Base-by-base conservation (phyloP, 2,888 invertebrate genomes). In the Amorpha juglandis region DNA sequence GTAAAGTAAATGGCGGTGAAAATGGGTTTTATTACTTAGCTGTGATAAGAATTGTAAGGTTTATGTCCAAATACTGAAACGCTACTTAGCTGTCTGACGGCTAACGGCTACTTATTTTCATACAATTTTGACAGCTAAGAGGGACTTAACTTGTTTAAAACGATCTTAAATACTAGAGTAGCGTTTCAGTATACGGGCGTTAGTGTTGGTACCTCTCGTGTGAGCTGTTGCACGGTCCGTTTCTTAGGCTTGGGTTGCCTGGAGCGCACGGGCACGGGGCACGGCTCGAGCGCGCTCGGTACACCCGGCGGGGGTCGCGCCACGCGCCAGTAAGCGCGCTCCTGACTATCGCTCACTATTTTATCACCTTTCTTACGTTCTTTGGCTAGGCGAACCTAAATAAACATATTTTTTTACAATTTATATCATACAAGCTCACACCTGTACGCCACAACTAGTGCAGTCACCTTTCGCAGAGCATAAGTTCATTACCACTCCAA, bases 271-370 rank as follows among this genome's bases (percentile, higher is more conserved):
- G 97, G 97, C 75, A 98, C 96, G 48, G 98, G 98, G 81, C 97
- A 96, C 68, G 96, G 96, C 89, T 98, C 98, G 73, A 98, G 94
- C 72, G 97, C 96, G 81, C 96, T 96, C 72, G 96, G 95, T 86
- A 96, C 96, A 67, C 98, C 98, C 21, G 98, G 98, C 67, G 98
- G 98, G 65, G 99, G 99, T 78, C 98, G 95, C 83, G 98, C 97
- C 67, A 99, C 97, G 73, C 98, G 95, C 99, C 99, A 99, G 92
- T 98, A 99, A 64, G 99, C 99, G 74, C 98, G 95, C 89, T 99
- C 99, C 80, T 99, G 99, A 73, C 98, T 98, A 89, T 99, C 99
- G 74, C 97, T 96, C 70, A 99, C 98, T 79, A 98, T 96, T 93
- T 99, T 99, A 85, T 99, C 99, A 42, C 97, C 97, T 86, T 99